phyloP scores from a whole-genome alignment of 2,888 invertebrate species.

The Drosophila eohydei region DNA sequence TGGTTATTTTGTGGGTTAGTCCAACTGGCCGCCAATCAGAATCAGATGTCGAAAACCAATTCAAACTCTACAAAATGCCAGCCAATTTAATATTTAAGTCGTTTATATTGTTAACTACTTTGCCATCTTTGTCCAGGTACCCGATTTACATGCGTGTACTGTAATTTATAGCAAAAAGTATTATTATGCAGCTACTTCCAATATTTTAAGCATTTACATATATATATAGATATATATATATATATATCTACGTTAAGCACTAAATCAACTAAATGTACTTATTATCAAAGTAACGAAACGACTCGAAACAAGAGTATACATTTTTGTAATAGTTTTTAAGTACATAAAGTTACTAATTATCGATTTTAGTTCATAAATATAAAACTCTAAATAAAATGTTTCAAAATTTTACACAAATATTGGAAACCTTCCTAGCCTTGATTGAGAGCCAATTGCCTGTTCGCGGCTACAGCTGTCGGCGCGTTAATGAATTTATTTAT shows the following conservation, averaged over 20 bases:
- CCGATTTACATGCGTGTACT: constrained; percentile 36
- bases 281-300: constrained; percentile 50
- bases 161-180: constrained; percentile 73
- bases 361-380: constrained; percentile 59
- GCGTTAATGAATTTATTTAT: constrained; percentile 79
- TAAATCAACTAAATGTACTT: constrained; percentile 64
- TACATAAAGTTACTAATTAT: constrained; percentile 73
- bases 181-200: constrained; percentile 78
- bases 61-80: constrained; percentile 52
- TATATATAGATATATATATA: constrained; percentile 8
- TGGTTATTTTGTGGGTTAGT: constrained; percentile 62
- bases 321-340: constrained; percentile 67
- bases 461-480: constrained; percentile 48
- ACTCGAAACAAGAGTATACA: constrained; percentile 55
- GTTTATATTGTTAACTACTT: constrained; percentile 59
- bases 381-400: constrained; percentile 70
- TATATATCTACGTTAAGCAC: constrained; percentile 55
- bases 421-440: constrained; percentile 50
- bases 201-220: constrained; percentile 67
- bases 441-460: constrained; percentile 40
- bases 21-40: constrained; percentile 52
- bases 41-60: not conserved
- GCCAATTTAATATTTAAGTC: constrained; percentile 60
- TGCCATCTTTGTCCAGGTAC: constrained; percentile 70
- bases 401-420: constrained; percentile 57